Evolutionary conservation across 1,140 invertebrate species (phyloP).

Genomic region (Sarcophaga bullata): DNA sequence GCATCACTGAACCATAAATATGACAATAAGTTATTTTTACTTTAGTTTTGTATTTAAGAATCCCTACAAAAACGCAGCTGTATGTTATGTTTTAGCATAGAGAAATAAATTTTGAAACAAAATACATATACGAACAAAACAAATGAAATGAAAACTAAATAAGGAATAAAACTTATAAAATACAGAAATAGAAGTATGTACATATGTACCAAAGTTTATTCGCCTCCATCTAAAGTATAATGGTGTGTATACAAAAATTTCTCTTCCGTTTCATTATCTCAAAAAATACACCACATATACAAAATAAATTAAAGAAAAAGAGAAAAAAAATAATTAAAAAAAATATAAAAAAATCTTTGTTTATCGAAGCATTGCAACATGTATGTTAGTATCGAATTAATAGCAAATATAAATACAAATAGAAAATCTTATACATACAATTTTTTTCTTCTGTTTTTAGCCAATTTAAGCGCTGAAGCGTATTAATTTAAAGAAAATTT

Average conservation of each 20-base stretch:
- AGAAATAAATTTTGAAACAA: too few species aligned
- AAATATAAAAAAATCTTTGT: not conserved
- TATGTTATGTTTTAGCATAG: not conserved
- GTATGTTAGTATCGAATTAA: not conserved
- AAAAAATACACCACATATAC: too few species aligned
- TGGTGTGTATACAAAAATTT: not conserved
- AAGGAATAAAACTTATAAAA: not conserved
- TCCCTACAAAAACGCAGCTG: not conserved
- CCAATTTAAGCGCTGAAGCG: constrained; percentile 17
- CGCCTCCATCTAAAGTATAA: not conserved
- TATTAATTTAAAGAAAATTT: constrained; percentile 1
- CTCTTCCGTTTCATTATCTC: constrained; percentile 12
- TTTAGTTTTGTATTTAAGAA: not conserved
- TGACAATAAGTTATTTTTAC: constrained; percentile 11
- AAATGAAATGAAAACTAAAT: too few species aligned
- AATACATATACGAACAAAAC: too few species aligned
- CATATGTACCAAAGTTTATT: not conserved
- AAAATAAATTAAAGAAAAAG: too few species aligned
- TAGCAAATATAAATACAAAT: not conserved
- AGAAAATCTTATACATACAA: not conserved
- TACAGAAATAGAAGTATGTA: not conserved
- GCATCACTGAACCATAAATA: constrained; percentile 20
- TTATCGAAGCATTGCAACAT: constrained; percentile 24
- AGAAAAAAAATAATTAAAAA: too few species aligned
- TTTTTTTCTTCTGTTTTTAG: not conserved